These are phyloP conservation scores for Peucedramus taeniatus DNA, from an alignment of 2,113 vertebrate species.

Conservation along the genomic window DNA sequence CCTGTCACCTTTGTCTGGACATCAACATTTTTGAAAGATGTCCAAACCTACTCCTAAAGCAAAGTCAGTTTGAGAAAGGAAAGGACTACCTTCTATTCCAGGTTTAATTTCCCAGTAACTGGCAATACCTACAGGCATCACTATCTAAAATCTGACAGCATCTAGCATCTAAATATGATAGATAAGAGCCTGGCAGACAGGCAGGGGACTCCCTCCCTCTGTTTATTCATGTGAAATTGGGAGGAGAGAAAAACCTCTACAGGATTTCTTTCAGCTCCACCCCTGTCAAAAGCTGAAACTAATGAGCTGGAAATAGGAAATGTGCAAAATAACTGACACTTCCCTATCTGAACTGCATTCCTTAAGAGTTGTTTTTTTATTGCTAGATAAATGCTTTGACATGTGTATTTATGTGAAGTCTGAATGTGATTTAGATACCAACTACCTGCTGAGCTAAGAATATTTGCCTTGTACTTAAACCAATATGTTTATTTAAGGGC, in stretches of 20 bases:
- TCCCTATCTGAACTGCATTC: slow-evolving; percentile 61
- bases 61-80: background rate
- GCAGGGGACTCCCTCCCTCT: slow-evolving; percentile 61
- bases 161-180: slow-evolving; percentile 66
- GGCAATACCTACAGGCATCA: slow-evolving; percentile 47
- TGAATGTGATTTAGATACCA: slow-evolving; percentile 66
- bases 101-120: slow-evolving; percentile 50
- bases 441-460: slow-evolving; percentile 65
- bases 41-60: background rate
- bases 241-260: slow-evolving; percentile 62
- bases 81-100: background rate
- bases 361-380: slow-evolving; percentile 62
- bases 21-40: background rate
- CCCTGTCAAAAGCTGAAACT: slow-evolving; percentile 65
- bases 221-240: slow-evolving; percentile 64
- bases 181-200: slow-evolving; percentile 59
- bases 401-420: slow-evolving; percentile 58
- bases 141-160: slow-evolving; percentile 58
- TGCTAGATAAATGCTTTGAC: slow-evolving; percentile 68
- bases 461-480: slow-evolving; percentile 57
- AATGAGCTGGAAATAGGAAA: slow-evolving; percentile 62
- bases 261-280: slow-evolving; percentile 65
- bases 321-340: slow-evolving; percentile 46
- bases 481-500: slow-evolving; percentile 54
- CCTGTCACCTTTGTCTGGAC: background rate